A percentile compares a stretch with the other conserved stretches of the same genome.
phyloP scores from a whole-genome alignment of 1,140 invertebrate species.

The Zaprionus vittiger region DNA sequence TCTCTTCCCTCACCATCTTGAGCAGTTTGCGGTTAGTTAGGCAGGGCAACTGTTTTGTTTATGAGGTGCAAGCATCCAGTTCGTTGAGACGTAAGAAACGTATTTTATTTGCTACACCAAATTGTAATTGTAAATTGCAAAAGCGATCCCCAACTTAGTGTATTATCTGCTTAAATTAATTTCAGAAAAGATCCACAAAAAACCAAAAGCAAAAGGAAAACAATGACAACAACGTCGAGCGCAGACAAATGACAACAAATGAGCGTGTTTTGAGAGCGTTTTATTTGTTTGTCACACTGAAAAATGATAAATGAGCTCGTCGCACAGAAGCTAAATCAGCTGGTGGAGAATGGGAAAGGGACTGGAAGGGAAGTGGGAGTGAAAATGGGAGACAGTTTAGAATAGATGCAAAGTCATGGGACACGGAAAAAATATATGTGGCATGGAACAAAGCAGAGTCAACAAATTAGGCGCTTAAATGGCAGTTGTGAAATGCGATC shows the following conservation, averaged over 20 bases:
- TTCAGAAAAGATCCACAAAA: slow-evolving; percentile 59
- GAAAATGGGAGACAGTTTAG: slow-evolving; percentile 15
- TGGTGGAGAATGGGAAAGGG: background rate
- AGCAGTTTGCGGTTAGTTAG: slow-evolving; percentile 79
- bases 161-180: slow-evolving; percentile 61
- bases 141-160: background rate
- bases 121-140: slow-evolving; percentile 49
- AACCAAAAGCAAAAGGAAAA: slow-evolving; percentile 43
- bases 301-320: slow-evolving; percentile 56
- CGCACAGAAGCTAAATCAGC: background rate
- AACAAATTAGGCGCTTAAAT: slow-evolving; percentile 66
- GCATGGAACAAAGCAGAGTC: slow-evolving; percentile 33
- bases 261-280: slow-evolving; percentile 66
- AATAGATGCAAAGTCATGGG: slow-evolving; percentile 57
- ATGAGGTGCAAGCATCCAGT: slow-evolving; percentile 44
- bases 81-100: slow-evolving; percentile 34
- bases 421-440: slow-evolving; percentile 1
- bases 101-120: slow-evolving; percentile 43
- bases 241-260: slow-evolving; percentile 76
- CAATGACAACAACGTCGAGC: slow-evolving; percentile 27
- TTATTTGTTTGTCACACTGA: slow-evolving; percentile 61
- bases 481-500: slow-evolving; percentile 50
- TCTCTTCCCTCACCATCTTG: slow-evolving; percentile 32
- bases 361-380: no score
- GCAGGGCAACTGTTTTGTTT: slow-evolving; percentile 61